Evolutionary conservation across 2,113 vertebrate genomes (phyloP).

Genomic region (Pterocles burchelli): DNA sequence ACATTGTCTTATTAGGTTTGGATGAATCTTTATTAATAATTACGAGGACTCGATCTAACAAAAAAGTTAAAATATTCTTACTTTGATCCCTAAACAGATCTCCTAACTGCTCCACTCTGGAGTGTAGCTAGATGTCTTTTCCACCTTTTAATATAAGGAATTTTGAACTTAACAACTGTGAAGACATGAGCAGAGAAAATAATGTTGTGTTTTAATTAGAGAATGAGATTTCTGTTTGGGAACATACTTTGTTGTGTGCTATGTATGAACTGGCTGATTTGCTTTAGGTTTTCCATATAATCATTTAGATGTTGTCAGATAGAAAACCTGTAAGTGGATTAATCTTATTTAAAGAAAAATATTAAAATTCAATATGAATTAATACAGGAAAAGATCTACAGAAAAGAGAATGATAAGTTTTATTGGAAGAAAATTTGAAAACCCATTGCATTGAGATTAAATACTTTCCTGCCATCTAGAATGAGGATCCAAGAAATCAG

Average conservation of each 20-base stretch:
- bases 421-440: background rate
- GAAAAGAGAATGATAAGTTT: background rate
- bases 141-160: background rate
- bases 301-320: background rate
- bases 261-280: background rate
- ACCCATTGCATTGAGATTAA: background rate
- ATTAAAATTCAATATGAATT: background rate
- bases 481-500: background rate
- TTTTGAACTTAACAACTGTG: background rate
- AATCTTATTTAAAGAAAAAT: background rate
- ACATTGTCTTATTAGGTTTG: background rate
- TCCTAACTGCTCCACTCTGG: background rate
- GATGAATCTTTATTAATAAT: background rate
- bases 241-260: background rate
- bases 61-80: background rate
- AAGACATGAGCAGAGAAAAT: background rate
- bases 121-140: background rate
- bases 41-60: background rate
- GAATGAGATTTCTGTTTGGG: background rate
- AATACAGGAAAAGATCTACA: background rate
- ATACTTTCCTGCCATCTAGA: background rate
- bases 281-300: background rate
- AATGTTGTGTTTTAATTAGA: background rate
- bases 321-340: background rate
- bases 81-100: background rate